These are phyloP conservation scores for Ostrea edulis DNA, from an alignment of 1,140 invertebrate genomes.

Conservation along the genomic window DNA sequence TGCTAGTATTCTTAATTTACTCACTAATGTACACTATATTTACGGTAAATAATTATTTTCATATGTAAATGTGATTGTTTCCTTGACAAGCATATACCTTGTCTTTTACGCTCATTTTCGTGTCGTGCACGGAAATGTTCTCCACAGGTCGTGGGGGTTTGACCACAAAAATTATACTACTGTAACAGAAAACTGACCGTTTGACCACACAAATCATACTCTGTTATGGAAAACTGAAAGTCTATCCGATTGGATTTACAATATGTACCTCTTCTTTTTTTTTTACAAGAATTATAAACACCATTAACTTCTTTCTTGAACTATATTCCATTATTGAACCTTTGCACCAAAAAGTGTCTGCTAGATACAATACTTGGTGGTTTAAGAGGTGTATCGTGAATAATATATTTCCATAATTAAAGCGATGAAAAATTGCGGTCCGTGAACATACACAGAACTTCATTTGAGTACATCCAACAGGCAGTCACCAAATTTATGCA, in stretches of 20 bases:
- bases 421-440: not conserved
- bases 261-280: too few relatives aligned
- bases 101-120: not conserved
- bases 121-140: constrained; percentile 23
- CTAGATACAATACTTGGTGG: not conserved
- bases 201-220: not conserved
- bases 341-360: not conserved
- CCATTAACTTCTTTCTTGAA: constrained; percentile 11
- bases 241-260: not conserved
- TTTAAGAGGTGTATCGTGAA: constrained; percentile 6
- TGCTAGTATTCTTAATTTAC: not conserved
- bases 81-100: not conserved
- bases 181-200: too few relatives aligned
- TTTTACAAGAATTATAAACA: not conserved
- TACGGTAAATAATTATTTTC: not conserved
- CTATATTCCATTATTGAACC: not conserved
- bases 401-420: constrained; percentile 37
- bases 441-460: not conserved
- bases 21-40: not conserved
- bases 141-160: not conserved
- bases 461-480: not conserved
- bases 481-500: not conserved
- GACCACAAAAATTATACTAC: not conserved
- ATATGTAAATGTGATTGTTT: not conserved
- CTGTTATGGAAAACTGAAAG: not conserved